Conservation (phyloP, 2,888 invertebrate genomes). For the Hydrotaea diabolus region DNA sequence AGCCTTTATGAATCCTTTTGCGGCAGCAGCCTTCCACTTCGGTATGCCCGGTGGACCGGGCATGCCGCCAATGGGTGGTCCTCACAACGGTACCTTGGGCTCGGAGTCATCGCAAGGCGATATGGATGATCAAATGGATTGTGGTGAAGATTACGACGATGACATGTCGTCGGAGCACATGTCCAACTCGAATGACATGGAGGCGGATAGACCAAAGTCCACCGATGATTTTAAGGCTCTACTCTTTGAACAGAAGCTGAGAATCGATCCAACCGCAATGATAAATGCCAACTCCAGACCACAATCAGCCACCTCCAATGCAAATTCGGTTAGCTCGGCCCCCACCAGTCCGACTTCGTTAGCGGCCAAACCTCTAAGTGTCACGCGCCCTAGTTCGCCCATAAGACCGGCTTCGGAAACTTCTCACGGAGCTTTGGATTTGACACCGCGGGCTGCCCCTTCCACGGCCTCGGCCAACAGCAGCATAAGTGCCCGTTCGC, state of each 20-base stretch:
- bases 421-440: slow-evolving; percentile 83
- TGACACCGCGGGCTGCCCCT: slow-evolving; percentile 82
- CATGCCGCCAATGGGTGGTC: slow-evolving; percentile 66
- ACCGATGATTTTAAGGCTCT: slow-evolving; percentile 79
- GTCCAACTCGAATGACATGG: slow-evolving; percentile 77
- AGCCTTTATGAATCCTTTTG: slow-evolving; percentile 80
- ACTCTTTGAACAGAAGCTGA: slow-evolving; percentile 79
- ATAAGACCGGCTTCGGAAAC: slow-evolving; percentile 81
- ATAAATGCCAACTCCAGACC: slow-evolving; percentile 74
- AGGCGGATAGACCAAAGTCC: slow-evolving; percentile 76
- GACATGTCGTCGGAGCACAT: slow-evolving; percentile 79
- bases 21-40: slow-evolving; percentile 79
- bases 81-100: slow-evolving; percentile 77
- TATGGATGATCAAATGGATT: slow-evolving; percentile 80
- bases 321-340: slow-evolving; percentile 75
- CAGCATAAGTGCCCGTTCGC: slow-evolving; percentile 71
- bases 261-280: slow-evolving; percentile 77
- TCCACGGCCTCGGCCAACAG: slow-evolving; percentile 78
- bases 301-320: slow-evolving; percentile 73
- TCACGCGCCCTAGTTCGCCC: slow-evolving; percentile 73
- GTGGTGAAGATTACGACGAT: slow-evolving; percentile 80
- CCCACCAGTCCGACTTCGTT: slow-evolving; percentile 75
- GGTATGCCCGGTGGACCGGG: slow-evolving; percentile 77
- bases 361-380: slow-evolving; percentile 69
- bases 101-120: slow-evolving; percentile 81